Evolutionary conservation across 2,797 vertebrate species (phyloP).

Genomic region (Platyrinchus mystaceus): DNA sequence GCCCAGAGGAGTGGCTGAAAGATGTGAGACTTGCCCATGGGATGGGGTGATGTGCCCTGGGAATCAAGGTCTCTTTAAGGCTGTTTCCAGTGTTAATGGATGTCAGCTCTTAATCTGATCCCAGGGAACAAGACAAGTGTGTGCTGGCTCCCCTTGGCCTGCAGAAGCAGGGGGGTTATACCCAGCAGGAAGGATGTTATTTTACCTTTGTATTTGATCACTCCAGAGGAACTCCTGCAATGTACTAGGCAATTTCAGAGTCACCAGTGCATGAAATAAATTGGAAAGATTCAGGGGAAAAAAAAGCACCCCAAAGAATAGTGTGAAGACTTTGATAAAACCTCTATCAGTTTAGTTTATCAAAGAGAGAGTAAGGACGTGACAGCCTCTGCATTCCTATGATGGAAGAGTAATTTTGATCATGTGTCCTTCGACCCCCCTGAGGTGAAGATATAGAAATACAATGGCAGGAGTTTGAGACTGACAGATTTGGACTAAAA

Average conservation of each 20-base stretch:
- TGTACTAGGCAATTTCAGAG: neutral
- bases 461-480: neutral
- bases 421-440: neutral
- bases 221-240: neutral
- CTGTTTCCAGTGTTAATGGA: neutral
- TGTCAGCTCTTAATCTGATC: neutral
- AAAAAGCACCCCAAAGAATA: neutral
- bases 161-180: neutral
- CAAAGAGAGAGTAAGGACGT: neutral
- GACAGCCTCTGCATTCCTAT: neutral
- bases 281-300: neutral
- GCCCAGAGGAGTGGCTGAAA: neutral
- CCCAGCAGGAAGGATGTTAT: neutral
- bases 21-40: neutral
- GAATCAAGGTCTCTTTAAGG: neutral
- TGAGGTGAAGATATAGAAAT: neutral
- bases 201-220: neutral
- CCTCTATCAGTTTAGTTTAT: neutral
- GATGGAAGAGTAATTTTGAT: neutral
- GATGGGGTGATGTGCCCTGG: fast-evolving
- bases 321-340: neutral
- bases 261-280: neutral
- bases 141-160: neutral
- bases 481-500: neutral
- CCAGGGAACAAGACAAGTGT: neutral